Percentiles rank a stretch among this genome's conserved stretches.
Evolutionary conservation across 2,888 invertebrate species (phyloP).

Genomic region (Lydus trimaculatus): DNA sequence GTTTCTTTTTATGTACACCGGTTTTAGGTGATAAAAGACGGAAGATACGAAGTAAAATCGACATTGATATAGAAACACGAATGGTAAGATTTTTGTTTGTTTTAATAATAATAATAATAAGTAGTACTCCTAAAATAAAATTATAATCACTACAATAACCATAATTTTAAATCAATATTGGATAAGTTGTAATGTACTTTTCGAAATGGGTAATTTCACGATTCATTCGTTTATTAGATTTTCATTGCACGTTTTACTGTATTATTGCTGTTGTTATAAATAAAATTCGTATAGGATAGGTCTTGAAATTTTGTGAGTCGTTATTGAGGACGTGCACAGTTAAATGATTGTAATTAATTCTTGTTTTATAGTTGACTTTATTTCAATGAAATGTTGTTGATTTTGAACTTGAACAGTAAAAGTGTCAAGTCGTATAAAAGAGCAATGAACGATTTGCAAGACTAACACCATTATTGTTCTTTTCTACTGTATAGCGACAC

Average conservation of each 20-base stretch:
- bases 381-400: background rate
- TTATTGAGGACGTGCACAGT: background rate
- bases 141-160: background rate
- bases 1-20: slow-evolving; percentile 82
- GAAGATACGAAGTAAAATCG: slow-evolving; percentile 72
- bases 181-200: background rate
- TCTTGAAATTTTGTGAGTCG: background rate
- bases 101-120: too few species aligned
- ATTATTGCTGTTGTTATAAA: background rate
- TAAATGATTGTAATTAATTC: slow-evolving; percentile 1
- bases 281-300: background rate
- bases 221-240: background rate
- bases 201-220: background rate
- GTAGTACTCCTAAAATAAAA: too few species aligned
- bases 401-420: background rate
- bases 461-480: background rate
- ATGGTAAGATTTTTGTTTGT: slow-evolving; percentile 71
- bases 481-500: background rate
- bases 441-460: background rate
- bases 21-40: slow-evolving; percentile 76
- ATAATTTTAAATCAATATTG: background rate
- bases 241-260: background rate
- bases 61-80: slow-evolving; percentile 87
- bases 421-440: background rate
- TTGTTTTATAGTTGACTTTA: background rate